Base-by-base conservation (phyloP, 2,888 invertebrate species). In the Pasiphila rectangulata region DNA sequence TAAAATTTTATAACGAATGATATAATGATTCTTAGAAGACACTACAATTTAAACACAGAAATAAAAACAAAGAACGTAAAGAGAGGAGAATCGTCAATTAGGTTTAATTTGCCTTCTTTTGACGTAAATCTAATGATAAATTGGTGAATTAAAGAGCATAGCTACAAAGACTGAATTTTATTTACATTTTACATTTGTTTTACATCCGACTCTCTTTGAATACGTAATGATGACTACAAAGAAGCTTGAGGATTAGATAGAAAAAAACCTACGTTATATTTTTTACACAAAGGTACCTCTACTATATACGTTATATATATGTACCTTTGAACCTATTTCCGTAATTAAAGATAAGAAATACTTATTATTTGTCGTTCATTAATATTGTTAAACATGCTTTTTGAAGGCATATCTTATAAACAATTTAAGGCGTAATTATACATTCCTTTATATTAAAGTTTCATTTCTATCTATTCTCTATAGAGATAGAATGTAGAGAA, bases 111-210 rank as follows among this genome's bases (percentile, higher is more conserved):
- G 46, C 40, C 46, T 46, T 53, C 56, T 59, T 36, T 59, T 59
- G 59, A 59, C 46, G 54, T 49, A 50, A 53, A 50, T 48, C 52
- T 54, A 53, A 59, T 59, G 56, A 56, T 46, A 59, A 59, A 59
- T 56, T 59, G 52, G 53, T 51, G 40, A 54, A 51, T 46, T 47
- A 53, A 49, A 49, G 49, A 57, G 51, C 55, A 57, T 55, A 17
- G 46, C 51, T 37, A 45, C 46, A 57, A 57, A 57, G 53, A 55
- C 50, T 52, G 50, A 48, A 49, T 57, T 57, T 49, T 53, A 48
- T 49, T 53, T 35, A 48, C 53, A 51, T 57, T 52, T 53, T 51
- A 49, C 48, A 46, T 46, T 46, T 51, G 52, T 52, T 46, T 46
- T 49, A 37, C 45, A 45, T 51, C 51, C 27, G 43, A 49, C 44